Evolutionary conservation across 2,888 invertebrate species (phyloP), one percentile per base, ranked within the genome.

Genomic region (Yponomeuta cagnagella): DNA sequence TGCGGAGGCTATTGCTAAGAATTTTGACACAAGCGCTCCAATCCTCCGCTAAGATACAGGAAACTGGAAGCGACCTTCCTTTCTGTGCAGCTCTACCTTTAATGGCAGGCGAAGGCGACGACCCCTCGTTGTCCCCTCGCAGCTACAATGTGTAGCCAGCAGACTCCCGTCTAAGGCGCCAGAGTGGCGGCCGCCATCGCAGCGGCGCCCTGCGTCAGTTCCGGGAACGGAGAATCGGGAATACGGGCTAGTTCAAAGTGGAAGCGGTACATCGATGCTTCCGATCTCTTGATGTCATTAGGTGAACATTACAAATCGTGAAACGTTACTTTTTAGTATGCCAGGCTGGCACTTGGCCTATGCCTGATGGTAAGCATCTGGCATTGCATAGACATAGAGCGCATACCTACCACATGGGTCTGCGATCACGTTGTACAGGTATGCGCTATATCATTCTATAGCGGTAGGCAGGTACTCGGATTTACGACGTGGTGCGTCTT

Each of bases 151-250:
- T 64, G 64, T 64, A 30, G n/a, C 64, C 9, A 64, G 30, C 30
- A 23, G 30, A 64, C 30, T 64, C 9, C 70, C 63, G 43, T 63
- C 43, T 63, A 3, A 52, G 83, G 80, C 82, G 79, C 76, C 81
- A 72, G 70, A 37, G 68, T 43, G 78, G 69, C 70, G 70, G 66
- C 66, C 48, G 65, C 70, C 37, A 52, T 30, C 23, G 70, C 64
- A 64, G 37, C 30, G 31, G 79, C 76, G 80, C 76, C 82, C 74
- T 82, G 75, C 82, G 82, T 81, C 79, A 76, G 43, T 74, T 23
- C 69, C 12, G 58, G 30, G 10, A 12, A 8, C 4, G 31, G 31
- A 2, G 30, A 65, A 65, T 30, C 31, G 30, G 64, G 65, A 33
- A 65, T 5, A 23, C 9, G 10, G 65, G 65, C 30, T 2, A 12